Evolutionary conservation across 2,797 vertebrate genomes (phyloP), one percentile per base, ranked within the genome.

Genomic region (Psittacula derbiana): DNA sequence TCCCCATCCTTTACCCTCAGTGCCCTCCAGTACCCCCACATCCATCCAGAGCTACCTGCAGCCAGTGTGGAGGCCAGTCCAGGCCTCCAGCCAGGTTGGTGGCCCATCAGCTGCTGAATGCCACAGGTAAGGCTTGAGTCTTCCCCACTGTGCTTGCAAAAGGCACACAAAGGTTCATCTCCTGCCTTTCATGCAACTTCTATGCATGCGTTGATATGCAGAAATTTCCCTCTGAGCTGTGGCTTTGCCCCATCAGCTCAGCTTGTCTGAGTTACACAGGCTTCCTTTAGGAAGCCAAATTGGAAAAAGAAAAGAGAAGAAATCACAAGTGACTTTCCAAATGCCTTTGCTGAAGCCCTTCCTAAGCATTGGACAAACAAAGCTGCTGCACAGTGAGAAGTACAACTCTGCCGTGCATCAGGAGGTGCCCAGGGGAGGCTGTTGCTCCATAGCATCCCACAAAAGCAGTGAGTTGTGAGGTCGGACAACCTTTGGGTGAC

Each of bases 61-160:
- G 16, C 31, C 3, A 2, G 38, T 0, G 1, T 6, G 23, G 47
- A 15, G 28, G n/a, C 18, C 41, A 18, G 12, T 0, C 41, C 67
- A 31, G 46, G 16, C 4, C 27, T 33, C 23, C 5, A 1, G 4
- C 27, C 50, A 10, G 38, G 23, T 2, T 66, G 52, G 23, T 43
- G 47, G 31, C 24, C 50, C 21, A 10, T 27, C n/a, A 55, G 41
- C 41, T 73, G 72, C 58, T 64, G 43, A 53, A 24, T 8, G 33
- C 16, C 16, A 1, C 2, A 20, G 28, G 15, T 1, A 6, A 44
- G 41, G 8, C n/a, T 16, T 12, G 38, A 43, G 41, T 8, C 2
- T 6, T 46, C 13, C 21, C 14, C 5, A 4, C 11, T 2, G 16
- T 24, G 38, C 33, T 85, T 66, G 5, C 17, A 58, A 6, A 4